Conservation (phyloP, 2,797 vertebrate species). For the Sebastolobus altivelis region DNA sequence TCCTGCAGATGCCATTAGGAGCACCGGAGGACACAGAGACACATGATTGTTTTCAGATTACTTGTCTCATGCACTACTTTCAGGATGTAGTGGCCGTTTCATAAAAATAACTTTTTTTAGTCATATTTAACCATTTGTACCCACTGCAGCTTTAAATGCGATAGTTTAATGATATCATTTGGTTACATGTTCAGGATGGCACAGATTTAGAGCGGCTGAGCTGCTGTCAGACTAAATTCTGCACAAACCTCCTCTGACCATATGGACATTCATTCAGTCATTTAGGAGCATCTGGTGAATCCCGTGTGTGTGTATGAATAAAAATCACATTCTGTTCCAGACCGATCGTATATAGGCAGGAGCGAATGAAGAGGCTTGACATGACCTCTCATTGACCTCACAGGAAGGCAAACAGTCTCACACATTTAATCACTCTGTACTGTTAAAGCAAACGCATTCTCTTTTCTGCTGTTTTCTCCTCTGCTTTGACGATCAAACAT, state of each 20-base stretch:
- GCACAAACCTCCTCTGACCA: conserved; percentile 21
- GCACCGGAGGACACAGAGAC: no score
- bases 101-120: no score
- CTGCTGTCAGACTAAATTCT: conserved; percentile 31
- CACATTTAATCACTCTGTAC: not conserved
- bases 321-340: conserved; percentile 11
- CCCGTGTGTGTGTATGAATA: conserved; percentile 32
- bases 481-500: not conserved
- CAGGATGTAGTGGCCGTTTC: no score
- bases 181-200: not conserved
- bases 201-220: conserved; percentile 23
- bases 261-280: conserved; percentile 45
- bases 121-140: no score
- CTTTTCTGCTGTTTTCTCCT: not conserved
- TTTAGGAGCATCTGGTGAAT: conserved; percentile 41
- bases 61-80: no score
- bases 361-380: conserved; percentile 28
- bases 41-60: no score
- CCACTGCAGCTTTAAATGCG: not conserved
- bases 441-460: not conserved
- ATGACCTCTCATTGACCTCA: conserved; percentile 28
- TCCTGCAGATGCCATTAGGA: no score
- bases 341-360: not conserved
- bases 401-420: not conserved
- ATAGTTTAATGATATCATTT: not conserved